Conservation (phyloP, 1,140 invertebrate genomes). For the Megathymus violae region DNA sequence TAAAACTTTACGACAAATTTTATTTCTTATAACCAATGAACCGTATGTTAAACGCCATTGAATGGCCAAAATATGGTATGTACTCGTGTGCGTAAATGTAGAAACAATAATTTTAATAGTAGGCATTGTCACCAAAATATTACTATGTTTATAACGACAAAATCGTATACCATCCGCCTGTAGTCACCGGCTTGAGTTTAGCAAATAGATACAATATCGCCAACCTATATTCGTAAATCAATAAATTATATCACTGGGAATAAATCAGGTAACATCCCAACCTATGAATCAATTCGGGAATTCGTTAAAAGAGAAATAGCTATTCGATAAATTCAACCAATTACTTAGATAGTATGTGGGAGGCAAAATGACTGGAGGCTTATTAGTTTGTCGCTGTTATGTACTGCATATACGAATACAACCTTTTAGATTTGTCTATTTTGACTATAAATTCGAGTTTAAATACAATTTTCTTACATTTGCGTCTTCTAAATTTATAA, state of each 20-base stretch:
- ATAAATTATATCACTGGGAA: slow-evolving; percentile 29
- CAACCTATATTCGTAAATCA: slow-evolving; percentile 7
- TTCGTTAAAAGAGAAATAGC: slow-evolving; percentile 31
- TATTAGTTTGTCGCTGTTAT: slow-evolving; percentile 6
- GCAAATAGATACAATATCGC: not conserved
- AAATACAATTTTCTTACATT: too few species aligned
- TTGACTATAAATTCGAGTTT: not conserved
- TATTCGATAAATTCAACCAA: slow-evolving; percentile 30
- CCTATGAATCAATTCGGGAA: slow-evolving; percentile 26
- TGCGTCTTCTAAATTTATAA: too few species aligned
- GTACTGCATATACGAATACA: not conserved
- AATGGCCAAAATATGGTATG: too few species aligned
- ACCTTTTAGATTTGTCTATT: slow-evolving; percentile 1
- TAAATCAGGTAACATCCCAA: slow-evolving; percentile 31
- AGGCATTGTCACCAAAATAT: too few species aligned
- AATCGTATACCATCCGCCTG: not conserved
- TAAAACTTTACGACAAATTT: too few species aligned
- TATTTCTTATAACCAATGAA: too few species aligned
- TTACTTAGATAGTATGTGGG: slow-evolving; percentile 29
- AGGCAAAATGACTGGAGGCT: slow-evolving; percentile 17
- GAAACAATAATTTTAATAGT: too few species aligned
- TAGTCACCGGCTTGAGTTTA: slow-evolving; percentile 16
- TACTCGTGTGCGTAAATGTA: too few species aligned
- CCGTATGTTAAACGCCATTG: too few species aligned
- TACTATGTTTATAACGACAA: too few species aligned